phyloP scores from a whole-genome alignment of 2,797 vertebrate genomes.

The Danio aesculapii region DNA sequence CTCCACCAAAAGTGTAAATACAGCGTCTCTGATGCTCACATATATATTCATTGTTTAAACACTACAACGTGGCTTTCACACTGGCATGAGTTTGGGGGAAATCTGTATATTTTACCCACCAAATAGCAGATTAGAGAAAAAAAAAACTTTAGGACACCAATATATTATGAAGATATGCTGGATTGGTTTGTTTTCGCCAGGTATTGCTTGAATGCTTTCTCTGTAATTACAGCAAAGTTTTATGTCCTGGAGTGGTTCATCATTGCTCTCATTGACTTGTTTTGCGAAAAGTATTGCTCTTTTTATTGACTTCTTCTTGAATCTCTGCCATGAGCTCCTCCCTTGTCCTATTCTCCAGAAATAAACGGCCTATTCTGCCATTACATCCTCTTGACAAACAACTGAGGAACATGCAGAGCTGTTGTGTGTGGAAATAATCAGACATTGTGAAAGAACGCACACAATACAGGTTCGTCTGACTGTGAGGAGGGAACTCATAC shows the following conservation, averaged over 20 bases:
- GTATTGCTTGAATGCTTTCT: slow-evolving; percentile 8
- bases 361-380: slow-evolving; percentile 5
- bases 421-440: not conserved
- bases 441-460: not conserved
- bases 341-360: not conserved
- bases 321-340: slow-evolving; percentile 7
- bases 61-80: too few species aligned
- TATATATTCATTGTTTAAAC: too few species aligned
- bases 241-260: not conserved
- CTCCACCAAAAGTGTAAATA: not conserved
- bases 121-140: not conserved
- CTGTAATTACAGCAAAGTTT: slow-evolving; percentile 17
- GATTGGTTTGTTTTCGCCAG: not conserved
- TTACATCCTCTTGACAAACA: slow-evolving; percentile 18
- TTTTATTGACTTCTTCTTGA: slow-evolving; percentile 36
- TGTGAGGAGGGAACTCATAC: not conserved
- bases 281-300: slow-evolving; percentile 3
- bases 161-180: not conserved
- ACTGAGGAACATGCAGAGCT: slow-evolving; percentile 14
- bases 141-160: too few species aligned
- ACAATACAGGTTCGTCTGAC: not conserved
- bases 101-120: not conserved
- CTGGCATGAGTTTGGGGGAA: not conserved
- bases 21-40: too few species aligned
- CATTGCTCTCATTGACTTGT: slow-evolving; percentile 19